A percentile compares a stretch with the other conserved stretches of the same genome.
These are phyloP conservation scores for Artibeus jamaicensis DNA, from an alignment of 2,797 vertebrate species.

Conservation along the genomic window DNA sequence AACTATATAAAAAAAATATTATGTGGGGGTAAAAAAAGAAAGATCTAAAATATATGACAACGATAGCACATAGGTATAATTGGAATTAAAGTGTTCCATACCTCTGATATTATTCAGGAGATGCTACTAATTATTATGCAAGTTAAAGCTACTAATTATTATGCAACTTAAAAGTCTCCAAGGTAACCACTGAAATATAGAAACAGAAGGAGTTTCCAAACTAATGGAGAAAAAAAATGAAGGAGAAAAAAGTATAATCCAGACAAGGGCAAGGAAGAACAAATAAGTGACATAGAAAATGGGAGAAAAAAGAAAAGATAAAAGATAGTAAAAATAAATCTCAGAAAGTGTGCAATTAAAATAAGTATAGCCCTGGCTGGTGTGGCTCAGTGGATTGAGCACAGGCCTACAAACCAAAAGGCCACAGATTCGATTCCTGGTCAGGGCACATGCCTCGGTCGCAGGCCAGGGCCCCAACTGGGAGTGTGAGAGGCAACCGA, in stretches of 20 bases:
- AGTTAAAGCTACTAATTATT: background rate
- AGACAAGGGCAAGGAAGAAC: background rate
- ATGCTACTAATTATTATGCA: background rate
- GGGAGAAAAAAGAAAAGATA: background rate
- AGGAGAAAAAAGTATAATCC: background rate
- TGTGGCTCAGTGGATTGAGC: too few relatives aligned
- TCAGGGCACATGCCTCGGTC: too few relatives aligned
- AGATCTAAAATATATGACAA: background rate
- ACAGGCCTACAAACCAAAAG: too few relatives aligned
- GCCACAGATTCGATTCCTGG: too few relatives aligned
- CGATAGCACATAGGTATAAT: background rate
- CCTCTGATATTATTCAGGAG: background rate
- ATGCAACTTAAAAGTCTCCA: background rate
- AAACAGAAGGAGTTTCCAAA: background rate
- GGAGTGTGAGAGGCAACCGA: too few relatives aligned
- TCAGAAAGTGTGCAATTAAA: background rate
- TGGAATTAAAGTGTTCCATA: background rate
- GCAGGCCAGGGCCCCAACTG: too few relatives aligned
- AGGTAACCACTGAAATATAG: background rate
- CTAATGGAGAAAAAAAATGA: background rate
- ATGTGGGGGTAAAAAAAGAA: background rate
- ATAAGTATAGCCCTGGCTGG: background rate
- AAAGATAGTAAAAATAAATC: background rate
- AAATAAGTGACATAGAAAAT: background rate
- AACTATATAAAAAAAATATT: background rate